Evolutionary conservation across 2,888 invertebrate genomes (phyloP).

Genomic region (Oeneis ivallda): DNA sequence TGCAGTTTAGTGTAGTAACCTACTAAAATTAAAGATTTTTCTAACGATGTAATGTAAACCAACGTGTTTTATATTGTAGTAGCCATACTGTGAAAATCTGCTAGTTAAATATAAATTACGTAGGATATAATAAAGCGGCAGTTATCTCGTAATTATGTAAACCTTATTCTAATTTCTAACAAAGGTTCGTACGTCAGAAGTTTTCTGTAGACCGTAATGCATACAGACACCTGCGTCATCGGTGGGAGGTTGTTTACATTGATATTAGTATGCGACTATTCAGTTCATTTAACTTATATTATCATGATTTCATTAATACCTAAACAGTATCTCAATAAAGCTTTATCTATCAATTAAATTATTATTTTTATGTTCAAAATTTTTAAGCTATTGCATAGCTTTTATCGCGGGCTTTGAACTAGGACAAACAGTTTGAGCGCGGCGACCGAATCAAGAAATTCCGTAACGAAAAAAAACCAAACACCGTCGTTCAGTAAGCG

Average conservation of each 20-base stretch:
- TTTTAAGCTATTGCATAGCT: too few relatives aligned
- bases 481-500: too few relatives aligned
- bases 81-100: not conserved
- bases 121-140: slow-evolving; percentile 14
- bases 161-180: slow-evolving; percentile 32
- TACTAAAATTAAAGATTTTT: too few relatives aligned
- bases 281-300: slow-evolving; percentile 15
- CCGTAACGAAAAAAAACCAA: too few relatives aligned
- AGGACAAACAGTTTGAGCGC: too few relatives aligned
- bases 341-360: not conserved
- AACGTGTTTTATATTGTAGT: too few relatives aligned
- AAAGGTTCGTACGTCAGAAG: slow-evolving; percentile 30
- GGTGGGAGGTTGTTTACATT: slow-evolving; percentile 22
- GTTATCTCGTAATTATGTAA: slow-evolving; percentile 29
- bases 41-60: too few relatives aligned
- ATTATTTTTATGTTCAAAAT: not conserved
- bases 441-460: too few relatives aligned
- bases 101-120: slow-evolving; percentile 11
- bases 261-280: slow-evolving; percentile 29
- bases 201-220: slow-evolving; percentile 21
- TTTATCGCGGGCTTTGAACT: too few relatives aligned
- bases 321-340: not conserved
- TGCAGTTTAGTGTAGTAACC: too few relatives aligned
- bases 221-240: slow-evolving; percentile 29
- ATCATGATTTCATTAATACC: slow-evolving; percentile 12